These are phyloP conservation scores for Drosophila malerkotliana DNA, from an alignment of 1,140 invertebrate species.

Conservation along the genomic window DNA sequence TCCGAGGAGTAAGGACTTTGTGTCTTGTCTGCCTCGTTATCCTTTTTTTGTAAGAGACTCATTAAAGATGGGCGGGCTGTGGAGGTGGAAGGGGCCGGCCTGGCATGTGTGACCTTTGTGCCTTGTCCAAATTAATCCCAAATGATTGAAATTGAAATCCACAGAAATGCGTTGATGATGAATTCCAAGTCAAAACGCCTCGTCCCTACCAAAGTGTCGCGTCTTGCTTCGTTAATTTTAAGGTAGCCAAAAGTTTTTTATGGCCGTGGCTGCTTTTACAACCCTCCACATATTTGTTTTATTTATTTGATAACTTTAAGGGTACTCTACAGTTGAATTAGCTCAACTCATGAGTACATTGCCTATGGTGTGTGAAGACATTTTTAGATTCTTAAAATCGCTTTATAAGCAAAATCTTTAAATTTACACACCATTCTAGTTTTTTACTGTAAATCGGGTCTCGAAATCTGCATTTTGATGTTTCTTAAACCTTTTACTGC, in stretches of 20 bases:
- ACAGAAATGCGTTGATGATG: conserved; percentile 58
- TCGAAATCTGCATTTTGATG: too few species aligned
- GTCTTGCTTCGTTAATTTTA: conserved; percentile 60
- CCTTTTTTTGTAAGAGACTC: conserved; percentile 64
- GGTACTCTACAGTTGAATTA: background rate
- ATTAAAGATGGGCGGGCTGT: conserved; percentile 38
- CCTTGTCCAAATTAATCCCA: conserved; percentile 74
- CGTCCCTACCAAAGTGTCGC: conserved; percentile 20
- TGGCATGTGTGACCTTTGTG: conserved; percentile 64
- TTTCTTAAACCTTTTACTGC: background rate
- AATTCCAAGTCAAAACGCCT: conserved; percentile 43
- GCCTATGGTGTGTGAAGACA: background rate
- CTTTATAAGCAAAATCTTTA: too few species aligned
- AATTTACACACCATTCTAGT: too few species aligned
- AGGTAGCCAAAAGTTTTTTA: conserved; percentile 47
- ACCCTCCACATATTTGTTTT: background rate
- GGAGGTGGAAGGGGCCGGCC: conserved; percentile 5
- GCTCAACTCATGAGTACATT: conserved; percentile 10
- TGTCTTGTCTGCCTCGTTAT: conserved; percentile 44
- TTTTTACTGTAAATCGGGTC: too few species aligned
- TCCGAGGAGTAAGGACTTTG: conserved; percentile 32
- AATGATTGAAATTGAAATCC: conserved; percentile 80
- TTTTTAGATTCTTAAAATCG: background rate
- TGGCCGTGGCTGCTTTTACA: conserved; percentile 3
- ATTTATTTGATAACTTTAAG: background rate